These are phyloP conservation scores for Nematolebias whitei DNA, from an alignment of 2,113 vertebrate species.

Conservation along the genomic window DNA sequence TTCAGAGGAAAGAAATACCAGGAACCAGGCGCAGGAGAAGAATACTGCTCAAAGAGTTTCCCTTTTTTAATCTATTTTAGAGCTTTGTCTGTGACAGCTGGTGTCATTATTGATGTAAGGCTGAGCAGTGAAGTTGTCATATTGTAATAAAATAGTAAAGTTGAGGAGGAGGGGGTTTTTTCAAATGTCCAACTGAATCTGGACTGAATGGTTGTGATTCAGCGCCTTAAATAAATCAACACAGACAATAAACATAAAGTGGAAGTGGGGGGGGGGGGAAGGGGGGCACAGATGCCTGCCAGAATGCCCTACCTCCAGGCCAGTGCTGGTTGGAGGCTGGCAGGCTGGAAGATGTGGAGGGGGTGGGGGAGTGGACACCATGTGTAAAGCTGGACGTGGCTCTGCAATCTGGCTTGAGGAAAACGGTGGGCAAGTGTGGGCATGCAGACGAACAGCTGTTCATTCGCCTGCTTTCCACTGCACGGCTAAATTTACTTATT, in stretches of 20 bases:
- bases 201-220: conserved; percentile 53
- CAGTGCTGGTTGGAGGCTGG: conserved; percentile 46
- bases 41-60: conserved; percentile 4
- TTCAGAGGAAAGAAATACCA: conserved; percentile 15
- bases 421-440: conserved; percentile 29
- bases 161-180: conserved; percentile 5
- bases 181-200: conserved; percentile 32
- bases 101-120: conserved; percentile 26
- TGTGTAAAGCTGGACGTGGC: conserved; percentile 25
- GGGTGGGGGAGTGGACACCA: conserved; percentile 12
- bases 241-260: too few species aligned
- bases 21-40: conserved; percentile 6
- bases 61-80: conserved; percentile 3
- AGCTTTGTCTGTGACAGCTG: conserved; percentile 7
- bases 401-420: conserved; percentile 24
- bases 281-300: conserved; percentile 26
- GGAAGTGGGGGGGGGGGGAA: too few species aligned
- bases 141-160: conserved; percentile 35
- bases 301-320: conserved; percentile 63
- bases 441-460: conserved; percentile 47
- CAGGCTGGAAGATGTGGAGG: conserved; percentile 32
- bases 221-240: too few species aligned
- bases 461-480: conserved; percentile 40
- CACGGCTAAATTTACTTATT: conserved; percentile 39
- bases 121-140: conserved; percentile 27